A percentile compares a stretch with the other conserved stretches of the same genome.
phyloP scores from a whole-genome alignment of 2,797 vertebrate species.

The Lepilemur ruficaudatus region DNA sequence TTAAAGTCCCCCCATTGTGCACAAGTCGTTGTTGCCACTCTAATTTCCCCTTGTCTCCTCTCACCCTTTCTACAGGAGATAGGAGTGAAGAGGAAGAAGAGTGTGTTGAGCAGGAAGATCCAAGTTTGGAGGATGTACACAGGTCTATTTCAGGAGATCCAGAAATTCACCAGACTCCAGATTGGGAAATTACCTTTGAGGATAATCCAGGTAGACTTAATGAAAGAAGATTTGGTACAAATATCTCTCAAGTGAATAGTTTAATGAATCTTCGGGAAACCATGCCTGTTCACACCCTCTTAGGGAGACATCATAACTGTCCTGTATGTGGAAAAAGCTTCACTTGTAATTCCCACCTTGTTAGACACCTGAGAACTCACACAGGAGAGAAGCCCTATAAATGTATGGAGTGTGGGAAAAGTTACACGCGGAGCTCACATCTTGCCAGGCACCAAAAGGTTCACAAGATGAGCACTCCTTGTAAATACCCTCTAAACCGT shows the following conservation, averaged over 20 bases:
- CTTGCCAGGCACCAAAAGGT: constrained; percentile 80
- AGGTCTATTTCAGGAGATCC: constrained; percentile 38
- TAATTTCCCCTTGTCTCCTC: neutral
- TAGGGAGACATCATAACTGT: constrained; percentile 64
- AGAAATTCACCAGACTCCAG: constrained; percentile 65
- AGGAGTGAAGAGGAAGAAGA: constrained; percentile 67
- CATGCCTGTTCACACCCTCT: neutral
- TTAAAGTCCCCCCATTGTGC: neutral
- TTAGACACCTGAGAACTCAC: constrained; percentile 79
- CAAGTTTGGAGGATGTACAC: neutral
- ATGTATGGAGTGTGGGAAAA: constrained; percentile 79
- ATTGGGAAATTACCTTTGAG: constrained; percentile 69
- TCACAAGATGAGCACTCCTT: constrained; percentile 57
- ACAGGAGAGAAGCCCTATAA: constrained; percentile 81
- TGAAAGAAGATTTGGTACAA: constrained; percentile 54
- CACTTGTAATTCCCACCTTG: constrained; percentile 75
- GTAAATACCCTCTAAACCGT: constrained; percentile 47
- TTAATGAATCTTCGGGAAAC: constrained; percentile 10
- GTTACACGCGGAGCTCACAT: constrained; percentile 80
- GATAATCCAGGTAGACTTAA: constrained; percentile 45
- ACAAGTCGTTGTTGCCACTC: neutral
- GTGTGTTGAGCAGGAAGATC: constrained; percentile 47
- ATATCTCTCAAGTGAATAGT: constrained; percentile 56
- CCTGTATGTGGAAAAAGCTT: constrained; percentile 60
- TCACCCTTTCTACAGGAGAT: constrained; percentile 52